Percentiles rank a stretch among this genome's conserved stretches.
phyloP scores from a whole-genome alignment of 2,888 invertebrate genomes.

The Octodonta nipae region DNA sequence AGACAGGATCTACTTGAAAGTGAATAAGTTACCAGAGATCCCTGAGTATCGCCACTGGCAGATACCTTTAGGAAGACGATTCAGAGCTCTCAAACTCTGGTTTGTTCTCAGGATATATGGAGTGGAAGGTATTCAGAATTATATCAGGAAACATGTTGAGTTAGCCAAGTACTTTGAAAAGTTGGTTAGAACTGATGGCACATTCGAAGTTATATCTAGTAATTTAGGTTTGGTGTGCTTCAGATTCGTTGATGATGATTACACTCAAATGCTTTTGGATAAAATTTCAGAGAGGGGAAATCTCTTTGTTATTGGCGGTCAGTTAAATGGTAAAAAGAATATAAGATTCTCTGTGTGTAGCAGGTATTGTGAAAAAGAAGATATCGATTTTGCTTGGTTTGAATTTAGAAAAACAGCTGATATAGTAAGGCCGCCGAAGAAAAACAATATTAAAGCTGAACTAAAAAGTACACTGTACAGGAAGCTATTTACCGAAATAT shows the following conservation, averaged over 20 bases:
- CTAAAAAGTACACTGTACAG: too few species aligned
- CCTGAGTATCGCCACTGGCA: conserved; percentile 72
- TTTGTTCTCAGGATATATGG: conserved; percentile 77
- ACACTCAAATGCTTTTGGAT: not conserved
- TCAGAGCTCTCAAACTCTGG: conserved; percentile 85
- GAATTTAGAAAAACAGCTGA: not conserved
- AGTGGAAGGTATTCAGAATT: conserved; percentile 61
- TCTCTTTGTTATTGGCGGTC: not conserved
- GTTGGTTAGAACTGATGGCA: conserved; percentile 53
- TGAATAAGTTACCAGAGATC: conserved; percentile 50
- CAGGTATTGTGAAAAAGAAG: not conserved
- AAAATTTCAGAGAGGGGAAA: not conserved
- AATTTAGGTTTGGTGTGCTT: conserved; percentile 49
- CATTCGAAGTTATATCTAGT: conserved; percentile 58
- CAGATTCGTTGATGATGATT: not conserved
- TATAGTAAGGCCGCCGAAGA: not conserved
- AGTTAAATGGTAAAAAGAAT: not conserved
- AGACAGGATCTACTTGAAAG: conserved; percentile 80
- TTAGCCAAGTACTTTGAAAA: conserved; percentile 70
- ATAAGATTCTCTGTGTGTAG: conserved; percentile 1
- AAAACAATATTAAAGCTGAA: too few species aligned
- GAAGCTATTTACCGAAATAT: too few species aligned
- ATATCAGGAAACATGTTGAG: conserved; percentile 60
- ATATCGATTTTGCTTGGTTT: not conserved
- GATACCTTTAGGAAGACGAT: conserved; percentile 75